These are phyloP conservation scores for Astyanax mexicanus DNA, from an alignment of 2,797 vertebrate species.

Conservation along the genomic window DNA sequence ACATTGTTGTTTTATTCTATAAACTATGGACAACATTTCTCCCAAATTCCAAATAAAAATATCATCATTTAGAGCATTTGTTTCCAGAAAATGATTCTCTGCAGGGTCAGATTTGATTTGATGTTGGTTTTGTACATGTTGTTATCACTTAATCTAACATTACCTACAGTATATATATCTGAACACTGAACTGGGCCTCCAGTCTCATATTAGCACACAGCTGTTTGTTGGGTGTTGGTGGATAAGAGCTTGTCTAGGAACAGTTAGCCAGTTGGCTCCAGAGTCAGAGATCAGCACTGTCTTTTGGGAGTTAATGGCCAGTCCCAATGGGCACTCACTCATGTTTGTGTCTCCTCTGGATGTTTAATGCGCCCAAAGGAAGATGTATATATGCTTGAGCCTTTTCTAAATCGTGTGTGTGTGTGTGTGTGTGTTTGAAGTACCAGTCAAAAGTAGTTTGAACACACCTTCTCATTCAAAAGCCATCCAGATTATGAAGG, in stretches of 20 bases:
- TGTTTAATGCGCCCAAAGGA: background rate
- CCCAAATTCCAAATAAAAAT: too few relatives aligned
- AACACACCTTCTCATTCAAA: too few relatives aligned
- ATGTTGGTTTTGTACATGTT: background rate
- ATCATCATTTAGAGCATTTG: too few relatives aligned
- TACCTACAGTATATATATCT: background rate
- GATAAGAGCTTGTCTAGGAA: background rate
- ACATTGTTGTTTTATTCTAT: too few relatives aligned
- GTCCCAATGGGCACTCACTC: background rate
- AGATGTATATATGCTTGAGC: background rate
- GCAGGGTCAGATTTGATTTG: background rate
- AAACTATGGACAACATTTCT: too few relatives aligned
- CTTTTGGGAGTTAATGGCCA: constrained; percentile 12
- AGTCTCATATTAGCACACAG: background rate
- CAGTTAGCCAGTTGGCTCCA: background rate
- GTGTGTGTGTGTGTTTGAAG: constrained; percentile 26
- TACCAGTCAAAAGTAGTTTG: too few relatives aligned
- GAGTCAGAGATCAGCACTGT: background rate
- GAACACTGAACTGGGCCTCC: background rate
- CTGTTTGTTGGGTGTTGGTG: background rate
- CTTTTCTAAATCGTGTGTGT: constrained; percentile 1
- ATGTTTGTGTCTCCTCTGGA: background rate
- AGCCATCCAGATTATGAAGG: too few relatives aligned
- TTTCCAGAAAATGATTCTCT: background rate
- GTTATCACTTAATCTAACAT: background rate